Base-by-base conservation (phyloP, 2,113 vertebrate species). In the Oophaga pumilio region DNA sequence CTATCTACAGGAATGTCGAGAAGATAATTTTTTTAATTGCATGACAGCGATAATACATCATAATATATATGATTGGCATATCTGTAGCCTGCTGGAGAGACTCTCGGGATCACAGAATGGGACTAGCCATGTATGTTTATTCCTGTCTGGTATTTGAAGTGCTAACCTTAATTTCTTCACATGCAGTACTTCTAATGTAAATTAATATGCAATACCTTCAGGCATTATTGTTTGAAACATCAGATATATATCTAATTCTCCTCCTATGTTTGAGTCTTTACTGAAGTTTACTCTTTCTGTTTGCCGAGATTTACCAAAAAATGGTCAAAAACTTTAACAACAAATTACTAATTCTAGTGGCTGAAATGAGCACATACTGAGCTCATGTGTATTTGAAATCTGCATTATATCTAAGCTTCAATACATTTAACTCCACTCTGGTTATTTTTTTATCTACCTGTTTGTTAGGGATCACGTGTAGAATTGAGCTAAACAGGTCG, bases 1-100 rank as follows among this genome's bases (percentile, higher is more conserved):
- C 43, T 83, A 69, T 68, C 81, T 69, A 26, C 81, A 69, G 81
- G 62, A 64, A 83, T 52, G 62, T 53, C 14, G 33, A 52, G 43
- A 83, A 18, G 62, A 68, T 52, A 57, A 80, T 83, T 83, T 69
- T 52, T 83, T n/a, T 28, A 83, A 69, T 52, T 53, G 9, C 81
- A 83, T 53, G 62, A 83, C 81, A 83, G 62, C 50, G 57, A 52
- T 83, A 83, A 83, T 52, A 53, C 59, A 26, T 83, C 43, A 53
- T 69, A 68, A 26, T 53, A 53, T 18, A 22, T 52, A 12, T 69
- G 62, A 69, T 52, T 26, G 81, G n/a, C 49, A 68, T 62, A 81
- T 69, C 62, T 50, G 81, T 9, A 26, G n/a, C 69, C 64, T 53
- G 62, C 81, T 50, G 62, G 66, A 52, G 33, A 50, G 24, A 14